phyloP scores from a whole-genome alignment of 2,888 invertebrate species.

The Petrophora chlorosata region DNA sequence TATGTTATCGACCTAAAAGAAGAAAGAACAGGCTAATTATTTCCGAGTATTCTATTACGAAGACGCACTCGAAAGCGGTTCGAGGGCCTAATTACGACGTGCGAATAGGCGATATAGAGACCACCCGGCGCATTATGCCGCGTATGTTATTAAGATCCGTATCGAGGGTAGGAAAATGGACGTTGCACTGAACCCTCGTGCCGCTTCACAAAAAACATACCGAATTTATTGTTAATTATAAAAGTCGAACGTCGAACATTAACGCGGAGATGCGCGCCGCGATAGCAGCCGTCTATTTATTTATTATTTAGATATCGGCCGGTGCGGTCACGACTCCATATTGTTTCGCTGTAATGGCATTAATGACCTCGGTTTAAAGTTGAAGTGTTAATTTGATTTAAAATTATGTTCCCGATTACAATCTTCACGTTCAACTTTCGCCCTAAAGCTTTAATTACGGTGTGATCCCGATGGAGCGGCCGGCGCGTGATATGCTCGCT shows the following conservation, averaged over 20 bases:
- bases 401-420: conserved; percentile 79
- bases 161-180: conserved; percentile 73
- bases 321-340: conserved; percentile 80
- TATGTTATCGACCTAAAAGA: conserved; percentile 47
- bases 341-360: conserved; percentile 81
- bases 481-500: conserved; percentile 53
- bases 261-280: conserved; percentile 74
- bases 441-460: conserved; percentile 77
- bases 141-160: conserved; percentile 74
- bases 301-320: conserved; percentile 82
- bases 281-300: conserved; percentile 80
- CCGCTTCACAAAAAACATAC: conserved; percentile 73
- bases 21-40: conserved; percentile 66
- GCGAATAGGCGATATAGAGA: conserved; percentile 46
- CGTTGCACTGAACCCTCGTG: conserved; percentile 60
- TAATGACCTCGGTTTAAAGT: conserved; percentile 82
- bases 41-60: conserved; percentile 51
- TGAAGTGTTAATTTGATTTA: conserved; percentile 84
- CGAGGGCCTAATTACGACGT: conserved; percentile 24
- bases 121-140: conserved; percentile 46
- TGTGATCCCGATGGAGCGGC: conserved; percentile 65
- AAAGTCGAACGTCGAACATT: conserved; percentile 79
- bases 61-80: conserved; percentile 25
- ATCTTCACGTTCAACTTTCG: conserved; percentile 78
- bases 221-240: conserved; percentile 84